A percentile compares a stretch with the other conserved stretches of the same genome.
These are phyloP conservation scores for Schizothorax lantsangensis DNA, from an alignment of 2,797 vertebrate species.

Conservation along the genomic window DNA sequence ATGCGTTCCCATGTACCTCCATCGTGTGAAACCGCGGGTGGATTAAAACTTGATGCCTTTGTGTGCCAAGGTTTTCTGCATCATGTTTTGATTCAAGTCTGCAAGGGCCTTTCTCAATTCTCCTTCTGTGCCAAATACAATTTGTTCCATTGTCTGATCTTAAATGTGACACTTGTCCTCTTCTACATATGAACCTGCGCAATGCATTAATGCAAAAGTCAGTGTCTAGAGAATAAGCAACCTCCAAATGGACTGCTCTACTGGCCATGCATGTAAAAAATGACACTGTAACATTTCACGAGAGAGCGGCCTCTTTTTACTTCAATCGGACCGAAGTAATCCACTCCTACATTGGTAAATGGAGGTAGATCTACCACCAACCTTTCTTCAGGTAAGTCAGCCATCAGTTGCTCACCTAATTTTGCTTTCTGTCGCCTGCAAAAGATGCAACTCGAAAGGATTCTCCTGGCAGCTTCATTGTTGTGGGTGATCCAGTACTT, in stretches of 20 bases:
- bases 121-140: background rate
- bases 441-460: background rate
- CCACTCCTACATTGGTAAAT: background rate
- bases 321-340: background rate
- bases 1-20: background rate
- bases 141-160: background rate
- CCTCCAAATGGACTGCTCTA: background rate
- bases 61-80: background rate
- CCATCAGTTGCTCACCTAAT: background rate
- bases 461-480: background rate
- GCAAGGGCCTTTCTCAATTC: background rate
- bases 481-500: background rate
- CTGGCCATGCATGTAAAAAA: background rate
- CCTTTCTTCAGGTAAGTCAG: background rate
- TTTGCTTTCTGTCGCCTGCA: background rate
- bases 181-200: background rate
- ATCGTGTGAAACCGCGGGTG: background rate
- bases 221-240: background rate
- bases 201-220: background rate
- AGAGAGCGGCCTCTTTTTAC: background rate
- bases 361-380: background rate
- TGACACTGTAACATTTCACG: background rate
- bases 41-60: background rate
- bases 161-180: background rate
- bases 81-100: background rate